Evolutionary conservation across 2,113 vertebrate genomes (phyloP).

Genomic region (Myrmophylax atrothorax): DNA sequence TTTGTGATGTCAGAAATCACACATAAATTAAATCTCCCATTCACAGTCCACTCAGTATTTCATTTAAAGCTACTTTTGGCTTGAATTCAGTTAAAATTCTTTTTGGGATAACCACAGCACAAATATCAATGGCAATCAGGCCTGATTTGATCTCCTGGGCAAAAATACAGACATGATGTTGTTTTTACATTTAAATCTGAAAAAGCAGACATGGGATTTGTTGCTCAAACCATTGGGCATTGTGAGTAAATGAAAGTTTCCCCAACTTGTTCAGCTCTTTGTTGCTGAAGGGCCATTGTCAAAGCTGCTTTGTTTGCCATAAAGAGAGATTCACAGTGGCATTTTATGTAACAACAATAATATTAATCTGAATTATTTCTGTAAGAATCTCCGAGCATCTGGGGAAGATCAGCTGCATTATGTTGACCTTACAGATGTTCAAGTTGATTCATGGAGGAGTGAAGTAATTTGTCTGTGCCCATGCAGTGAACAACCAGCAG

Average conservation of each 20-base stretch:
- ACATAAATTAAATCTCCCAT: background rate
- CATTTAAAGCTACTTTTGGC: background rate
- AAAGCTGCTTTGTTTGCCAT: background rate
- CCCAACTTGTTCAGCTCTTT: background rate
- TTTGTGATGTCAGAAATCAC: background rate
- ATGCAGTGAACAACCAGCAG: conserved; percentile 21
- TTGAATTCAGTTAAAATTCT: background rate
- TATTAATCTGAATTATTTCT: conserved; percentile 33
- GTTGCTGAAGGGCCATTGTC: background rate
- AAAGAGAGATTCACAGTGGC: background rate
- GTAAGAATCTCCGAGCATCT: background rate
- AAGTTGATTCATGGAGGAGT: conserved; percentile 29
- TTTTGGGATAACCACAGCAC: background rate
- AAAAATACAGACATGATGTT: background rate
- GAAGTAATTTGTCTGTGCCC: conserved; percentile 28
- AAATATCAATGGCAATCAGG: background rate
- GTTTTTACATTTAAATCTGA: background rate
- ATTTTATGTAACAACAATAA: background rate
- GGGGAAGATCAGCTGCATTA: background rate
- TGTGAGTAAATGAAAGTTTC: background rate
- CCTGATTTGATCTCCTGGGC: background rate
- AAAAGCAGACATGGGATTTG: background rate
- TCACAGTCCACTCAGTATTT: background rate
- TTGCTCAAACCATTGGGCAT: background rate
- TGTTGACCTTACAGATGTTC: conserved; percentile 60